Conservation (phyloP, 2,888 invertebrate species). For the Athalia cordata region DNA sequence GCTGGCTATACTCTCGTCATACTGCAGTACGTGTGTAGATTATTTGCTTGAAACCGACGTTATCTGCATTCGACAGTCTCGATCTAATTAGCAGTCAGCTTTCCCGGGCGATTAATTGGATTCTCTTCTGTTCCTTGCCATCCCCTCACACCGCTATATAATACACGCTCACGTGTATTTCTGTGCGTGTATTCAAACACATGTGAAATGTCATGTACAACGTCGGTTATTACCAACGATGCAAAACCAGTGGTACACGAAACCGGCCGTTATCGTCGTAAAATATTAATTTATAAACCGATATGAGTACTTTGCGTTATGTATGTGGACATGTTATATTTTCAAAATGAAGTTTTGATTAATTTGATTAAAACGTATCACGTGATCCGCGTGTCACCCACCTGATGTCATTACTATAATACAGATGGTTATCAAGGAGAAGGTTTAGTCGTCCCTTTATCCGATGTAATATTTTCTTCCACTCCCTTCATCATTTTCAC, state of each 20-base stretch:
- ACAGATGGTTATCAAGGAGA: not conserved
- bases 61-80: constrained; percentile 38
- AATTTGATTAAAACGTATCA: constrained; percentile 24
- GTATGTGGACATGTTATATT: not conserved
- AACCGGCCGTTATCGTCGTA: constrained; percentile 10
- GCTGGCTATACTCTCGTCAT: not conserved
- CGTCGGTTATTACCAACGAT: constrained; percentile 13
- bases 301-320: constrained; percentile 2
- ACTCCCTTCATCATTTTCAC: not conserved
- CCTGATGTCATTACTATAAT: not conserved
- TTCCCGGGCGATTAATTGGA: constrained; percentile 39
- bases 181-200: not conserved
- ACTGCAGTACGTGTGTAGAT: not conserved
- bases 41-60: constrained; percentile 25
- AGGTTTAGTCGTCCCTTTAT: not conserved
- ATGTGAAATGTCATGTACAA: constrained; percentile 16
- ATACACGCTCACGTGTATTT: not conserved
- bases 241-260: not conserved
- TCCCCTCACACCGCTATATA: not conserved
- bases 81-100: constrained; percentile 42
- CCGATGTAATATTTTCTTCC: not conserved
- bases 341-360: constrained; percentile 16
- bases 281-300: constrained; percentile 30
- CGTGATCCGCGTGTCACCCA: not conserved
- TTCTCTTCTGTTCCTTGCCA: constrained; percentile 38